Conservation (phyloP, 2,888 invertebrate species). For the Drosophila parthenogenetica region DNA sequence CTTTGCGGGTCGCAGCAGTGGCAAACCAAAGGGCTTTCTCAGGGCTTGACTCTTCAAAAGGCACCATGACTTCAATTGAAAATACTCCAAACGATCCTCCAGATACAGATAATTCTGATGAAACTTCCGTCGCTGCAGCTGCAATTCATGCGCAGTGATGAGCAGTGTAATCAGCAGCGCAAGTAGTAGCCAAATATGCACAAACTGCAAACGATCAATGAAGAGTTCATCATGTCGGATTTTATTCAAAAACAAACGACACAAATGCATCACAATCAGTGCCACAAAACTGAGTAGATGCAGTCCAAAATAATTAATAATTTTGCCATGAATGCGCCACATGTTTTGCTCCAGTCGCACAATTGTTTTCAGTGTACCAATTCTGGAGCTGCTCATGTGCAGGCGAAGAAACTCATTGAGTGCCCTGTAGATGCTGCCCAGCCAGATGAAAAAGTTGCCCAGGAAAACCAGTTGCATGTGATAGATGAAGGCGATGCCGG, state of each 20-base stretch:
- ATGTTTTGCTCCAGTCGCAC: constrained; percentile 40
- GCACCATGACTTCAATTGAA: constrained; percentile 51
- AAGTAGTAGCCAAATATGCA: constrained; percentile 31
- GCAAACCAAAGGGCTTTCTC: constrained; percentile 57
- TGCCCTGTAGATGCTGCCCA: constrained; percentile 56
- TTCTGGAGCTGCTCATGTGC: constrained; percentile 42
- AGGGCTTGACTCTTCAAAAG: constrained; percentile 46
- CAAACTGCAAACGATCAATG: constrained; percentile 40
- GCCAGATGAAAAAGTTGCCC: constrained; percentile 61
- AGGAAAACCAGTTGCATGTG: constrained; percentile 54
- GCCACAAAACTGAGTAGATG: constrained; percentile 51
- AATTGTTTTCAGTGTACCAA: constrained; percentile 34
- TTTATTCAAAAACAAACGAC: background rate
- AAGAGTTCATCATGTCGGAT: background rate
- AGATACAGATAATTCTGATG: constrained; percentile 30
- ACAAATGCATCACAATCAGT: constrained; percentile 9
- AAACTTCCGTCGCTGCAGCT: constrained; percentile 45
- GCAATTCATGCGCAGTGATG: constrained; percentile 35
- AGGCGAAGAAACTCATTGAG: constrained; percentile 44
- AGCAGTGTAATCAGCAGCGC: constrained; percentile 31
- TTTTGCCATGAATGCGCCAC: constrained; percentile 34
- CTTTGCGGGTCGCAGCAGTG: constrained; percentile 32
- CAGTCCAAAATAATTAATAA: constrained; percentile 48
- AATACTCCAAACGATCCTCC: constrained; percentile 46
- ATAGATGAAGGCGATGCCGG: constrained; percentile 41